Evolutionary conservation across 2,797 vertebrate species (phyloP), one percentile per base, ranked within the genome.

Genomic region (Buceros bicornis): DNA sequence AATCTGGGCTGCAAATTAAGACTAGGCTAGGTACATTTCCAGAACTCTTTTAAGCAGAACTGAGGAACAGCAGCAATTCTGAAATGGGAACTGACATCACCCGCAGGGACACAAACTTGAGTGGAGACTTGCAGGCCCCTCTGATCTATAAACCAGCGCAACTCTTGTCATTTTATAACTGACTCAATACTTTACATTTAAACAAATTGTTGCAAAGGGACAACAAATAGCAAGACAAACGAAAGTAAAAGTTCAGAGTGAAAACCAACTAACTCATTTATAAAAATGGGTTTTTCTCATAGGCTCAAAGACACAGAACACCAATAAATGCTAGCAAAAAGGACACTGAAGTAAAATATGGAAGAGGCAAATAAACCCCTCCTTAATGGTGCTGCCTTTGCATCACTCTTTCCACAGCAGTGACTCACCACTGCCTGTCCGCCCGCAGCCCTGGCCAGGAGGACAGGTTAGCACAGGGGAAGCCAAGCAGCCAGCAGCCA

Each of bases 341-440:
- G 35, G 25, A 26, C 29, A 14, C 6, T 8, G 25, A 74, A 21
- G 53, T 81, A 74, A 89, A 90, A 94, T 35, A 79, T 16, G 51
- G 29, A 56, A 67, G 17, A 82, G 33, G 69, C 58, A 80, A 79
- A 87, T 25, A 88, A 83, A 88, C 22, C 14, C 8, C 71, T 84
- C 79, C 17, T 16, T 60, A 86, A 74, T 18, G 35, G 56, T 6
- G 43, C 47, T 70, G 64, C 83, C 82, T 94, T 31, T 94, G 28
- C 72, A 92, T 95, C 87, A 81, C 12, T 76, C 58, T 89, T 94
- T 87, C 90, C 92, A 87, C 58, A 91, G 64, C 73, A 74, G 47
- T 81, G 86, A 91, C 48, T 91, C 80, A 91, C 10, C 24, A 51
- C 26, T 80, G 56, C 48, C 51, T 62, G 17, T 61, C 29, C 0